phyloP scores from a whole-genome alignment of 1,140 invertebrate species.

The Drosophila ercepeae region DNA sequence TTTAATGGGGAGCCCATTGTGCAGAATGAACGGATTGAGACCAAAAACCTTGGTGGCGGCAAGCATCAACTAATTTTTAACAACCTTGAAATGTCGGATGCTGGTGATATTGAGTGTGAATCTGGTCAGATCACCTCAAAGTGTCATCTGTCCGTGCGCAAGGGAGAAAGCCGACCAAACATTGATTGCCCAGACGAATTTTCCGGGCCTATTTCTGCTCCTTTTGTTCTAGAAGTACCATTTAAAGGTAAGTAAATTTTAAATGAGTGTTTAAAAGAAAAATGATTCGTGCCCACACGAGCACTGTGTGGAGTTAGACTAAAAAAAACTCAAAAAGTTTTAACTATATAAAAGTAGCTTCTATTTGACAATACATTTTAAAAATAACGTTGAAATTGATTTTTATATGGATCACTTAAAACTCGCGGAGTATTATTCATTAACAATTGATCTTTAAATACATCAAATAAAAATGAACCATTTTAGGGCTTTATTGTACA shows the following conservation, averaged over 20 bases:
- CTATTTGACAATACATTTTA: no score
- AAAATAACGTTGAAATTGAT: no score
- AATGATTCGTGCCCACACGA: no score
- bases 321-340: no score
- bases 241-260: conserved; percentile 90
- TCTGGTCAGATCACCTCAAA: conserved; percentile 91
- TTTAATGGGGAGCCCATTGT: conserved; percentile 95
- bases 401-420: no score
- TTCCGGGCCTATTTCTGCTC: conserved; percentile 91
- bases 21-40: conserved; percentile 91
- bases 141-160: conserved; percentile 92
- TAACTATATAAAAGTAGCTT: no score
- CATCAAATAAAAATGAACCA: no score
- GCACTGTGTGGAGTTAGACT: no score
- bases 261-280: no score
- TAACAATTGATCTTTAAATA: no score
- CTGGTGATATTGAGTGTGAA: conserved; percentile 93
- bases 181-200: conserved; percentile 92
- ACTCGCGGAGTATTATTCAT: no score
- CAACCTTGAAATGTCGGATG: conserved; percentile 90
- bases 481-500: no score
- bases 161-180: conserved; percentile 92
- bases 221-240: conserved; percentile 94
- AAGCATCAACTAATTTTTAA: conserved; percentile 96
- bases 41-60: conserved; percentile 95